Evolutionary conservation across 2,797 vertebrate genomes (phyloP).

Genomic region (Lutjanus argentimaculatus): DNA sequence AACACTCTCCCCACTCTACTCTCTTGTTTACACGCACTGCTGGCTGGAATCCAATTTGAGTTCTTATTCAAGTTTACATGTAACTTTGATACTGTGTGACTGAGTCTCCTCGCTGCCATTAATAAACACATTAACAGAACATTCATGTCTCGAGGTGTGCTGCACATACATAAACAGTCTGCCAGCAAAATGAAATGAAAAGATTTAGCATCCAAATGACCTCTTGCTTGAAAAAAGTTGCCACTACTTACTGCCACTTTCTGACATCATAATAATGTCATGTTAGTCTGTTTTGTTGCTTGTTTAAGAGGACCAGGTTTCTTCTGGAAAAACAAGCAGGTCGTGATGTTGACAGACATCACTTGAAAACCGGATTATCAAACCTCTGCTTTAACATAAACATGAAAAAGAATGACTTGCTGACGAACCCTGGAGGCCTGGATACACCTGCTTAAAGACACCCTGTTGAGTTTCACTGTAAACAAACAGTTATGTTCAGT

Average conservation of each 20-base stretch:
- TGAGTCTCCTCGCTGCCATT: background rate
- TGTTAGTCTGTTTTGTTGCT: background rate
- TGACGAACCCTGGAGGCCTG: background rate
- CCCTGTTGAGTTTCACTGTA: background rate
- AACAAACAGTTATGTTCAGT: background rate
- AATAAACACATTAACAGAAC: conserved; percentile 12
- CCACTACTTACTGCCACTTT: background rate
- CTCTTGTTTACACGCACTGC: conserved; percentile 13
- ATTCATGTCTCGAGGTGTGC: background rate
- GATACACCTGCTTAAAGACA: background rate
- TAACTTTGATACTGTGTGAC: conserved; percentile 8
- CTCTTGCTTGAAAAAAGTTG: background rate
- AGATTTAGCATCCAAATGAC: background rate
- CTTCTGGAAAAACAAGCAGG: background rate
- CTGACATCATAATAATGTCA: background rate
- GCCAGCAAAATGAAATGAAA: background rate
- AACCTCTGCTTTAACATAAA: background rate
- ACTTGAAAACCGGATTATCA: background rate
- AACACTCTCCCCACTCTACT: background rate
- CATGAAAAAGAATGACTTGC: background rate
- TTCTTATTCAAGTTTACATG: conserved; percentile 8
- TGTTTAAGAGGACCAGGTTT: background rate
- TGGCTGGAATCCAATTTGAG: conserved; percentile 13
- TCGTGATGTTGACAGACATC: background rate
- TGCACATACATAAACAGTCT: background rate